Conservation (phyloP, 2,797 vertebrate genomes). For the Epinephelus coioides region DNA sequence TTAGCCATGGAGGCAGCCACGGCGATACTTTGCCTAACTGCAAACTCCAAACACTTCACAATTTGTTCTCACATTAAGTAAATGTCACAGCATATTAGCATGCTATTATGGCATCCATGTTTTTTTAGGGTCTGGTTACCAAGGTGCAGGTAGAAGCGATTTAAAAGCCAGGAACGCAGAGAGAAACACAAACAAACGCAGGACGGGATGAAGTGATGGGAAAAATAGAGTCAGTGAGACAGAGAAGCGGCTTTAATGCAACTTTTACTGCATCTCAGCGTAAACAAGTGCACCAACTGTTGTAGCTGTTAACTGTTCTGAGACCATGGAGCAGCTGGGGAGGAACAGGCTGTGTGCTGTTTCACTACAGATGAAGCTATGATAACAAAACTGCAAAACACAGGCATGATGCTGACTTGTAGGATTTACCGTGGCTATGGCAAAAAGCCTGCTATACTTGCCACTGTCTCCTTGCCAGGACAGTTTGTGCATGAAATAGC, state of each 20-base stretch:
- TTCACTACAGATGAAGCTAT: constrained; percentile 42
- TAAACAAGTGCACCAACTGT: constrained; percentile 65
- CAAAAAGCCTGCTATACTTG: background rate
- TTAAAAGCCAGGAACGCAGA: background rate
- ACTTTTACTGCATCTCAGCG: constrained; percentile 48
- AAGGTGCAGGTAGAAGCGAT: constrained; percentile 21
- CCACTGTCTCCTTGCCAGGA: background rate
- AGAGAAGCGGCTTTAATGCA: constrained; percentile 34
- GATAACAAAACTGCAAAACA: constrained; percentile 47
- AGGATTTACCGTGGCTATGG: constrained; percentile 23
- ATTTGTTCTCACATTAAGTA: constrained; percentile 78
- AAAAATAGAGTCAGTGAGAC: constrained; percentile 21
- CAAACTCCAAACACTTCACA: constrained; percentile 73
- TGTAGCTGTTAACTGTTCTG: constrained; percentile 47
- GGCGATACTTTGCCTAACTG: constrained; percentile 66
- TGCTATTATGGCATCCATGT: constrained; percentile 48
- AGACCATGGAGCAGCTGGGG: constrained; percentile 48
- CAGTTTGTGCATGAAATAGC: background rate
- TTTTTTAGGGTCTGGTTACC: constrained; percentile 40
- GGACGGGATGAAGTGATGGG: constrained; percentile 7
- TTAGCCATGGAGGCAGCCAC: constrained; percentile 73
- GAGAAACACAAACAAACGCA: background rate
- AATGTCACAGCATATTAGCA: constrained; percentile 80
- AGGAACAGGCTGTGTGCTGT: constrained; percentile 31
- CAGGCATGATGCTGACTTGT: constrained; percentile 34